Evolutionary conservation across 2,797 vertebrate species (phyloP), one percentile per base, ranked within the genome.

Genomic region (Tiaroga cobitis): DNA sequence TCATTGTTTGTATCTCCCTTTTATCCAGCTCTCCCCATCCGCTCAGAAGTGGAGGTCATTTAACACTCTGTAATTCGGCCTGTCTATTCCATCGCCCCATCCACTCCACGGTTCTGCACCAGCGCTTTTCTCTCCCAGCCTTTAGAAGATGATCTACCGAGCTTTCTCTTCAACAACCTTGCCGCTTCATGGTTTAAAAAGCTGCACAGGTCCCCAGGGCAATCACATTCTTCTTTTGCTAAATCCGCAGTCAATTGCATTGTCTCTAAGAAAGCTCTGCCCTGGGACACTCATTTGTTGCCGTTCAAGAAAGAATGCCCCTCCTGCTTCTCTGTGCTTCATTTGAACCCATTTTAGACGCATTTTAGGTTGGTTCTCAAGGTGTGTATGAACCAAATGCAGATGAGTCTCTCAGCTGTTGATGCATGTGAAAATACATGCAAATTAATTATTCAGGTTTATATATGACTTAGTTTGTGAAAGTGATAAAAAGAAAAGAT

Each of bases 221-320:
- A 78, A 84, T 82, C 74, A 37, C 70, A 69, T 80, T 88, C 85
- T 56, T 90, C 83, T 83, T 49, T 81, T n/a, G 56, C 63, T 80
- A 85, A 84, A 78, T 85, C 82, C 21, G 86, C 73, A 85, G 90
- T 90, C 89, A 83, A 89, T 88, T 84, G 85, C 81, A 87, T 86
- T 89, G 82, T 89, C 84, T 90, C 68, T 41, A 59, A 86, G 67
- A 88, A 86, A 78, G 77, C 82, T 82, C 39, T 46, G 89, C 89
- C 88, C 74, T 69, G n/a, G 89, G 90, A 89, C 78, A 84, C 82
- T 87, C 81, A 89, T 90, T 90, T 91, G 87, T 89, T 90, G 87
- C 73, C 54, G 39, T 84, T 89, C 67, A 86, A 80, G 67, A 86
- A 54, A 68, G 87, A 54, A 79, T 54, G 49, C 46, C 18, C 72